These are phyloP conservation scores for Neoarius graeffei DNA, from an alignment of 2,113 vertebrate species.

Conservation along the genomic window DNA sequence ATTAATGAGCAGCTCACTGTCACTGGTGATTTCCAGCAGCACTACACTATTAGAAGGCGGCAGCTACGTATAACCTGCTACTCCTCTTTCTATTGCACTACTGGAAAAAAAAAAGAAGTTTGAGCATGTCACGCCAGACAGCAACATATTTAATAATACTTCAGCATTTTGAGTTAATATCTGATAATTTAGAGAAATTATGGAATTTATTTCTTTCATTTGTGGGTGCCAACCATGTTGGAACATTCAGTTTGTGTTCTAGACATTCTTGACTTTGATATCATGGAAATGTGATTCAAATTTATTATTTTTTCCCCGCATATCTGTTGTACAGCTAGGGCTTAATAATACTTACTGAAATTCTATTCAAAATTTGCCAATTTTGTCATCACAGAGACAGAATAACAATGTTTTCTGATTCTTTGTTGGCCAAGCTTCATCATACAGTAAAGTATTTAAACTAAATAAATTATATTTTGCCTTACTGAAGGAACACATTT, in stretches of 20 bases:
- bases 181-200: not conserved
- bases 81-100: constrained; percentile 67
- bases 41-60: constrained; percentile 96
- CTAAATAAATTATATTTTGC: not conserved
- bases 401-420: not conserved
- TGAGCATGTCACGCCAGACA: not conserved
- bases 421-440: not conserved
- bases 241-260: not conserved
- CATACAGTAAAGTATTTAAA: not conserved
- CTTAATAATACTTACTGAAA: not conserved
- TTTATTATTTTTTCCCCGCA: too few species aligned
- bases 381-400: not conserved
- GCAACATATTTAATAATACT: not conserved
- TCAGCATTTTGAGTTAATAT: not conserved
- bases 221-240: not conserved
- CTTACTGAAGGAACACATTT: not conserved
- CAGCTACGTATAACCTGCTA: constrained; percentile 87
- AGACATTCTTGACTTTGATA: too few species aligned
- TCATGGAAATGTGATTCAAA: not conserved
- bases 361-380: not conserved
- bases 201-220: not conserved
- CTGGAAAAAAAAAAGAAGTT: not conserved
- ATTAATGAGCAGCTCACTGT: constrained; percentile 79
- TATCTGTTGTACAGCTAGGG: not conserved
- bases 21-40: constrained; percentile 76